Evolutionary conservation across 64 coral and sea anemone species (phyloP).

Genomic region (Stylophora pistillata): DNA sequence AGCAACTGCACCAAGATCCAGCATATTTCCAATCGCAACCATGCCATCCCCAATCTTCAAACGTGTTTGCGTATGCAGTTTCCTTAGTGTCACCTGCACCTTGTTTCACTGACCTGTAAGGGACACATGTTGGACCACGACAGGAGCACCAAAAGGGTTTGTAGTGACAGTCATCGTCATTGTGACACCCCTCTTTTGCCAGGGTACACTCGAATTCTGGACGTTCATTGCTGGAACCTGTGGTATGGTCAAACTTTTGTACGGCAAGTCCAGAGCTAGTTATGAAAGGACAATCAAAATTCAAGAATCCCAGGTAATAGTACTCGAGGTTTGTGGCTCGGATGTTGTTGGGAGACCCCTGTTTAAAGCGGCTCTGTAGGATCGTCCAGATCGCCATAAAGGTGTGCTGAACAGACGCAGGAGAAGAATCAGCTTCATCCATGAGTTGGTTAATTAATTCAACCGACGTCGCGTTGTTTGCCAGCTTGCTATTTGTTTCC

Average conservation of each 20-base stretch:
- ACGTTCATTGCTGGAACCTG: not conserved
- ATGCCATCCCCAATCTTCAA: not conserved
- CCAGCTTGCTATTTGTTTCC: conserved; percentile 9
- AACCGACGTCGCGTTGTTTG: not conserved
- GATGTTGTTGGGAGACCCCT: not conserved
- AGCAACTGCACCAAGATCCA: not conserved
- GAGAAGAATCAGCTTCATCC: conserved; percentile 14
- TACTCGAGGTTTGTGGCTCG: conserved; percentile 47
- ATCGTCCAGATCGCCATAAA: conserved; percentile 32
- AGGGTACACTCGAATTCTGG: conserved; percentile 47
- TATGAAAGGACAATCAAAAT: conserved; percentile 33
- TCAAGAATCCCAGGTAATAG: conserved; percentile 39
- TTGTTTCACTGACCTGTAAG: conserved; percentile 26
- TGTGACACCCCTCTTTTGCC: conserved; percentile 43
- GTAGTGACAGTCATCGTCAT: conserved; percentile 48
- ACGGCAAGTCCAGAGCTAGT: not conserved
- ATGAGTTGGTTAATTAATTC: conserved; percentile 41
- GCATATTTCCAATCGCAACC: not conserved
- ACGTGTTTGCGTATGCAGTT: not conserved
- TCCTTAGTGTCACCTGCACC: not conserved
- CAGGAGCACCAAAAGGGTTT: conserved; percentile 41
- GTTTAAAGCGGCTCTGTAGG: conserved; percentile 7
- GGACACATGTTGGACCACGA: conserved; percentile 27
- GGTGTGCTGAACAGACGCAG: not conserved
- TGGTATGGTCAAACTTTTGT: conserved; percentile 21